Percentiles rank a stretch among this genome's conserved stretches.
These are phyloP conservation scores for Drosophila melanogaster DNA, from an alignment of 1,140 invertebrate species.

Conservation along the genomic window Release_6_plus_ISO1_MT NT_037436.4:13974001-13974500, in stretches of 20 bases:
- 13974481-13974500: slow-evolving; percentile 30
- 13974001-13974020: slow-evolving; percentile 31
- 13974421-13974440: slow-evolving; percentile 52
- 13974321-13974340: slow-evolving; percentile 80
- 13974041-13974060: slow-evolving; percentile 49
- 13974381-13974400: slow-evolving; percentile 4
- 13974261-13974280: slow-evolving; percentile 74
- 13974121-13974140: slow-evolving; percentile 21
- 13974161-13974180: too few relatives aligned
- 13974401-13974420: slow-evolving; percentile 45
- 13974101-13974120: slow-evolving; percentile 46
- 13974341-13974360: slow-evolving; percentile 80
- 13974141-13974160: too few relatives aligned
- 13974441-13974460: slow-evolving; percentile 38
- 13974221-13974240: slow-evolving; percentile 20
- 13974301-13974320: slow-evolving; percentile 80
- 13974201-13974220: background rate
- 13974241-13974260: slow-evolving; percentile 56
- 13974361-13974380: slow-evolving; percentile 80
- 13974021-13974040: slow-evolving; percentile 16
- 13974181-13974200: background rate
- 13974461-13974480: slow-evolving; percentile 57
- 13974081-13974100: slow-evolving; percentile 52
- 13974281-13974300: slow-evolving; percentile 84
- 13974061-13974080: slow-evolving; percentile 30